These are phyloP conservation scores for Lepus europaeus DNA, from an alignment of 2,113 vertebrate species.

Conservation along the genomic window DNA sequence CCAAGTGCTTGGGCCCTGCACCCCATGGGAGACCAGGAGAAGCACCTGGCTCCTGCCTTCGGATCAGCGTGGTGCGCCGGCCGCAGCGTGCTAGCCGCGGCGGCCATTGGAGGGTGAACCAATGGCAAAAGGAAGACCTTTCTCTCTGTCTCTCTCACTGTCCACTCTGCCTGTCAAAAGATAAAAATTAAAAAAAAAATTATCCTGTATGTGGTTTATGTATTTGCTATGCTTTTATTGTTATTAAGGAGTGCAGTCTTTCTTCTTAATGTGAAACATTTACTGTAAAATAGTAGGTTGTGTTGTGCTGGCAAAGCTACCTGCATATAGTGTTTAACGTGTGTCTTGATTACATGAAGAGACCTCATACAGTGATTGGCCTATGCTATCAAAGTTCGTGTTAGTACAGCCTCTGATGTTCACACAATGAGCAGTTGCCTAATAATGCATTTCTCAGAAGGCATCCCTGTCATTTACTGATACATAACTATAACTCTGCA, in stretches of 20 bases:
- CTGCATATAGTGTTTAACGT: too few species aligned
- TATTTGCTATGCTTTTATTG: background rate
- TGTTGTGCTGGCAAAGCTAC: background rate
- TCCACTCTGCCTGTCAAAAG: too few species aligned
- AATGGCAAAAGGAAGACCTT: too few species aligned
- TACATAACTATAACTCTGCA: background rate
- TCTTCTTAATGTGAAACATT: background rate
- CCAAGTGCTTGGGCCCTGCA: too few species aligned
- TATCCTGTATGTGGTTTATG: background rate
- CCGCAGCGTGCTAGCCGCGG: too few species aligned
- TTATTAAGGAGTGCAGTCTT: background rate
- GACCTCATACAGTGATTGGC: too few species aligned
- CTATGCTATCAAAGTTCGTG: background rate
- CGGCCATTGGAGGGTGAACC: too few species aligned
- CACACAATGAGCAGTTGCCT: background rate
- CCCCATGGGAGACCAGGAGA: too few species aligned
- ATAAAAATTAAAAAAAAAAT: too few species aligned
- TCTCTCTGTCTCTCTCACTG: too few species aligned
- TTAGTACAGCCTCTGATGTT: background rate
- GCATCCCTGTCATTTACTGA: background rate
- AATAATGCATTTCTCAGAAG: background rate
- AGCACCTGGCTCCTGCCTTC: too few species aligned
- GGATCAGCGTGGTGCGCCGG: too few species aligned
- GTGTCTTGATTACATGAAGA: background rate
- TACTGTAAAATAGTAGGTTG: background rate